phyloP scores from a whole-genome alignment of 2,113 vertebrate species.

The Syrrhaptes paradoxus region DNA sequence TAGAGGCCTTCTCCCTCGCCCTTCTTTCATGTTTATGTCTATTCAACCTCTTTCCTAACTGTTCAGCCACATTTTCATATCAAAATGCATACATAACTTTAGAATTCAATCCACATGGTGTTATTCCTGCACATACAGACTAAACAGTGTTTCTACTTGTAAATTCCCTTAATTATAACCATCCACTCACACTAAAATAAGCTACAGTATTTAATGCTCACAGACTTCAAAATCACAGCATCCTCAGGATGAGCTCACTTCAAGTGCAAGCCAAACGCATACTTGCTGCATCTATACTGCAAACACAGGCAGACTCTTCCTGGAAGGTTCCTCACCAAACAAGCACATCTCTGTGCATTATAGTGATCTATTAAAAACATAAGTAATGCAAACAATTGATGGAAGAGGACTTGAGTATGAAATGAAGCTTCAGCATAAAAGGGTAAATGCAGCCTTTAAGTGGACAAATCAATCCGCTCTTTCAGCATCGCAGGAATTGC shows the following conservation, averaged over 20 bases:
- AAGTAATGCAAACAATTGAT: background rate
- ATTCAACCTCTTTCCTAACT: background rate
- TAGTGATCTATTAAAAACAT: background rate
- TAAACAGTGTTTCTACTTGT: background rate
- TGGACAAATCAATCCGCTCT: background rate
- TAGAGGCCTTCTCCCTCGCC: background rate
- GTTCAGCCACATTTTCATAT: background rate
- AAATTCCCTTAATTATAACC: background rate
- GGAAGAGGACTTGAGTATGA: background rate
- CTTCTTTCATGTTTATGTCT: background rate
- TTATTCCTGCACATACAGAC: background rate
- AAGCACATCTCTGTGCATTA: background rate
- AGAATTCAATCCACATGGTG: background rate
- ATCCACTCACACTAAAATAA: background rate
- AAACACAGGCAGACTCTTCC: background rate
- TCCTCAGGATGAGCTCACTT: background rate
- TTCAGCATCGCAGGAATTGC: background rate
- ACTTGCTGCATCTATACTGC: background rate
- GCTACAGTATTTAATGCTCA: background rate
- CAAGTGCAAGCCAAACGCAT: background rate
- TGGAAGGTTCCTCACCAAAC: background rate
- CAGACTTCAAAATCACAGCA: background rate
- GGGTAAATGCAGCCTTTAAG: background rate
- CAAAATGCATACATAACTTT: background rate
- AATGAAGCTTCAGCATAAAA: background rate